Conservation (phyloP, 37 sponge, comb jelly and placozoan species). For the Aplysina aerophoba region DNA sequence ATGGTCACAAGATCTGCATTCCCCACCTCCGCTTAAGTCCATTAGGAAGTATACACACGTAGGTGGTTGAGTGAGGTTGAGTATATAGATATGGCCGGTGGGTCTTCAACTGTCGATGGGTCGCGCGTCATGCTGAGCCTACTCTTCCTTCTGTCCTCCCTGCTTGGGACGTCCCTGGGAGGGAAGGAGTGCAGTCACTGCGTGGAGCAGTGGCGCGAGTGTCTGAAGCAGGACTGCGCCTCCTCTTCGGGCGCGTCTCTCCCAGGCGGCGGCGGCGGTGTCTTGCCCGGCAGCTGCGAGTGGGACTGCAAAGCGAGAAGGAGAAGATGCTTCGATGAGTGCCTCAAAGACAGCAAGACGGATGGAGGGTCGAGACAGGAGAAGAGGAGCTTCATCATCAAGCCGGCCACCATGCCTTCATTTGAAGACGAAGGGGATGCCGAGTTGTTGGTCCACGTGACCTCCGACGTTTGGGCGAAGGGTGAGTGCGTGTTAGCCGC, state of each 20-base stretch:
- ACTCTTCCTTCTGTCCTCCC: too few relatives aligned
- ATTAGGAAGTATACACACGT: too few relatives aligned
- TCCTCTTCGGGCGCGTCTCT: neutral
- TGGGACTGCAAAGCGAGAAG: conserved; percentile 14
- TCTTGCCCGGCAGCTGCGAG: neutral
- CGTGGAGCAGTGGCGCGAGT: conserved; percentile 1
- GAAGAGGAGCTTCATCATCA: neutral
- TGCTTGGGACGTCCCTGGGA: too few relatives aligned
- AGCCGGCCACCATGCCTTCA: conserved; percentile 3
- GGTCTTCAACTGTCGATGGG: too few relatives aligned
- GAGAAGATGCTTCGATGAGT: conserved; percentile 3
- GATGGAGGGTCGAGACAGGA: neutral
- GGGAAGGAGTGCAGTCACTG: neutral
- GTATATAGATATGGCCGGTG: too few relatives aligned
- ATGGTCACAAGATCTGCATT: too few relatives aligned
- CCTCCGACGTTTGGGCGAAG: neutral
- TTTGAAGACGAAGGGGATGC: neutral
- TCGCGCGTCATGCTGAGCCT: too few relatives aligned
- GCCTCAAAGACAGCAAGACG: neutral
- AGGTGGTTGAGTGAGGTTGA: too few relatives aligned
- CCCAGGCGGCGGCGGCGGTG: too few relatives aligned
- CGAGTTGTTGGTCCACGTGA: conserved; percentile 8
- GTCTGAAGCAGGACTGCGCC: neutral
- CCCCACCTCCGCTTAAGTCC: too few relatives aligned
- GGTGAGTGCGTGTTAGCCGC: neutral